A percentile compares a stretch with the other conserved stretches of the same genome.
These are phyloP conservation scores for Mergus octosetaceus DNA, from an alignment of 2,797 vertebrate genomes.

Conservation along the genomic window DNA sequence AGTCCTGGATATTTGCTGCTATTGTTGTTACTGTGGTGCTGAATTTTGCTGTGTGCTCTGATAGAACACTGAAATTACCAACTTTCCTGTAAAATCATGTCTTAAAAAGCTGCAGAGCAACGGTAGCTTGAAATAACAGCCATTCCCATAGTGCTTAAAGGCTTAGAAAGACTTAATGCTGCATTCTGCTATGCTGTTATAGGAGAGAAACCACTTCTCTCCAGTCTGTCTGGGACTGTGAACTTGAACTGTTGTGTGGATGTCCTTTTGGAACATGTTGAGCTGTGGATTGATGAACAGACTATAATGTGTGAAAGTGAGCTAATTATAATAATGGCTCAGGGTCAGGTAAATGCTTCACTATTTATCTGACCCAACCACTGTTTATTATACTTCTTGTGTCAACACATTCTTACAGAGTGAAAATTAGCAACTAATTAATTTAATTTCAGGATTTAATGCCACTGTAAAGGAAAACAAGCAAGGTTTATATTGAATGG, in stretches of 20 bases:
- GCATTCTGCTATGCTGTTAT: neutral
- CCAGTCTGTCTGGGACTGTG: neutral
- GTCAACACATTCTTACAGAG: slow-evolving; percentile 56
- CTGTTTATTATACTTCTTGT: slow-evolving; percentile 28
- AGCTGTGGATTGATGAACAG: neutral
- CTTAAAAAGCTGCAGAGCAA: neutral
- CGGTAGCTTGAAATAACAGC: neutral
- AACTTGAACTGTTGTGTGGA: neutral
- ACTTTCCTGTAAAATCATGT: neutral
- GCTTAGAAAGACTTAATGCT: neutral
- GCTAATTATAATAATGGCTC: slow-evolving; percentile 49
- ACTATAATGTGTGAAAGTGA: neutral
- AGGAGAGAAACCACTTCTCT: neutral
- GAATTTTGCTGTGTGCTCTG: neutral
- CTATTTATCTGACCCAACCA: slow-evolving; percentile 49
- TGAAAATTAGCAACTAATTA: slow-evolving; percentile 64
- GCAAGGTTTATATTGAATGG: neutral
- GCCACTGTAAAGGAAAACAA: neutral
- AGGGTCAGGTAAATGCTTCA: slow-evolving; percentile 36
- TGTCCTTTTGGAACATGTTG: neutral
- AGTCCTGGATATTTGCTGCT: neutral
- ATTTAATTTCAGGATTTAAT: slow-evolving; percentile 62
- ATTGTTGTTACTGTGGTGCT: neutral
- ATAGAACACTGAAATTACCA: neutral
- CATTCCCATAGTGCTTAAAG: neutral